Conservation (phyloP, 2,888 invertebrate species). For the Agrotis clavis region DNA sequence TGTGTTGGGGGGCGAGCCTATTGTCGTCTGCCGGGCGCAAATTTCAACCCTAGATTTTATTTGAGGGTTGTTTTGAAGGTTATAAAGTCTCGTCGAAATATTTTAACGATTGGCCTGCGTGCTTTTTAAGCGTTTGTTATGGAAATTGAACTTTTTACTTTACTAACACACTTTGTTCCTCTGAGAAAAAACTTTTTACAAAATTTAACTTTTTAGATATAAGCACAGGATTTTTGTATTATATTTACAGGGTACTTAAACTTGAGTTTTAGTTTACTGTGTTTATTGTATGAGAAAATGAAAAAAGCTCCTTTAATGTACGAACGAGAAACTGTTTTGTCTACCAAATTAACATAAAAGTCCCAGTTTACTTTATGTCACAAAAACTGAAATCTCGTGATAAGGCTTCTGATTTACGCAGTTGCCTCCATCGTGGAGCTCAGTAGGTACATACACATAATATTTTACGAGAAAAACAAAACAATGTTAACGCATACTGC, state of each 20-base stretch:
- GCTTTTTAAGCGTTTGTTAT: constrained; percentile 11
- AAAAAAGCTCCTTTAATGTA: too few relatives aligned
- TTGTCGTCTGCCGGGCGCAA: constrained; percentile 56
- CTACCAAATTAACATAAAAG: too few relatives aligned
- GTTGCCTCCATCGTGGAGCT: background rate
- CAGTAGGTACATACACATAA: background rate
- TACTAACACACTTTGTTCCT: constrained; percentile 12
- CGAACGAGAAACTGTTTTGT: too few relatives aligned
- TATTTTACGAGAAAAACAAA: constrained; percentile 35
- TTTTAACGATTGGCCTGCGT: constrained; percentile 31
- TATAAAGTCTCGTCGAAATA: constrained; percentile 42
- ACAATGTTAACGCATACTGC: constrained; percentile 42
- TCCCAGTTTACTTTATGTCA: too few relatives aligned
- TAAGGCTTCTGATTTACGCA: constrained; percentile 9
- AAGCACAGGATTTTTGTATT: too few relatives aligned
- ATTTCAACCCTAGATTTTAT: constrained; percentile 49
- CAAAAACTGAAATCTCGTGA: too few relatives aligned
- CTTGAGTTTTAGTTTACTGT: too few relatives aligned
- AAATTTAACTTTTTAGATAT: too few relatives aligned
- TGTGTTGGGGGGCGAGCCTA: constrained; percentile 50
- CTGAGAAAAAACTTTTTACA: constrained; percentile 7
- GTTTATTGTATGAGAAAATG: too few relatives aligned
- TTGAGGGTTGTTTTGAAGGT: constrained; percentile 50
- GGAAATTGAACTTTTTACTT: constrained; percentile 18
- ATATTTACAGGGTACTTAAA: too few relatives aligned